Evolutionary conservation across 2,113 vertebrate species (phyloP), one percentile per base, ranked within the genome.

Genomic region (Megalops atlanticus): DNA sequence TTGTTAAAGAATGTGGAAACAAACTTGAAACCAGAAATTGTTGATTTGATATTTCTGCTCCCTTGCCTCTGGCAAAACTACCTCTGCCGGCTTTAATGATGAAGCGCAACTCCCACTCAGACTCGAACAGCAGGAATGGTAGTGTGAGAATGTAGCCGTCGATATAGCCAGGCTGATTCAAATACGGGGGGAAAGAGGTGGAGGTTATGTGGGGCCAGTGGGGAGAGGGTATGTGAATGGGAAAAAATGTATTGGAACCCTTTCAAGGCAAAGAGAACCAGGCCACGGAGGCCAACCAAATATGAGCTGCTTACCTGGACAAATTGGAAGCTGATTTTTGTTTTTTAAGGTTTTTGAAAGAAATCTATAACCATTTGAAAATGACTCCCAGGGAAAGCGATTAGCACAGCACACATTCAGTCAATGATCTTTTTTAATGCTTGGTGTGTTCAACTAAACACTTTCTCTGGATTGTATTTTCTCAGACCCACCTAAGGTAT

Each of bases 11-110:
- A 71, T 24, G 33, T 45, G 15, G 31, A 79, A 49, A 79, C 64
- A 68, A 35, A 36, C 40, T 58, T 38, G 49, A 77, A 77, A 54
- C 35, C 35, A 15, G 78, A n/a, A 72, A 72, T 18, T 33, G 24
- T 52, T 31, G 43, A 69, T 45, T 39, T 64, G 36, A 76, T 76
- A 49, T 75, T 75, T 24, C 31, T 77, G n/a, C 27, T 81, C 38
- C 31, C 6, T 77, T 43, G 77, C 80, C 24, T 43, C 73, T 52
- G 84, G 85, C 87, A 43, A 74, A 73, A 78, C 5, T 21, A 74
- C 27, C n/a, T 52, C 14, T 31, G 27, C 15, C 31, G 71, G 70
- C 77, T 87, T 83, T 85, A 80, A 82, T 82, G 82, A 87, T 80
- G 76, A 82, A 84, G 76, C 79, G 36, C 36, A 77, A 49, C 74